phyloP scores from a whole-genome alignment of 2,888 invertebrate genomes.

The Pollenia griseotomentosa region DNA sequence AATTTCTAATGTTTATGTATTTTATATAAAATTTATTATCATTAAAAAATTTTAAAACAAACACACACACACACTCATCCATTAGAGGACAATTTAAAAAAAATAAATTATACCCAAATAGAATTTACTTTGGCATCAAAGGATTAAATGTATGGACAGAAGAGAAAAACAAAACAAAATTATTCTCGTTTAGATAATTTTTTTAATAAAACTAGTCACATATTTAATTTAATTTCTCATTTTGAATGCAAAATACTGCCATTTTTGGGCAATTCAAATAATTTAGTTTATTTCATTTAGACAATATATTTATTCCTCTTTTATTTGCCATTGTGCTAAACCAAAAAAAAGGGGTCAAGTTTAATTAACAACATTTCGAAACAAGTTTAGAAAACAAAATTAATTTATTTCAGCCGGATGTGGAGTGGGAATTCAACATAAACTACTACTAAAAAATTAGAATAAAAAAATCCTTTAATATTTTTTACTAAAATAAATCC shows the following conservation, averaged over 20 bases:
- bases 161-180: neutral
- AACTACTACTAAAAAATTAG: too few species aligned
- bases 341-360: constrained; percentile 28
- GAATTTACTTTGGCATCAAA: constrained; percentile 32
- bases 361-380: constrained; percentile 32
- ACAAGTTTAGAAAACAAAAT: neutral
- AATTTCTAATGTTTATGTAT: constrained; percentile 60
- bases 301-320: constrained; percentile 7
- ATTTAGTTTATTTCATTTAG: constrained; percentile 43
- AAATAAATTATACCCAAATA: neutral
- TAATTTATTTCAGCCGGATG: neutral
- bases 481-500: too few species aligned
- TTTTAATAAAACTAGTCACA: constrained; percentile 18
- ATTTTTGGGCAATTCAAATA: constrained; percentile 17
- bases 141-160: constrained; percentile 17
- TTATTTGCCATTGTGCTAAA: neutral
- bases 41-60: constrained; percentile 45
- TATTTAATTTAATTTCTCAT: constrained; percentile 36
- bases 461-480: too few species aligned
- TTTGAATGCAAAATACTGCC: constrained; percentile 34
- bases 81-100: neutral
- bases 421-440: neutral
- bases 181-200: neutral
- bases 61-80: neutral
- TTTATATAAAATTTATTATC: constrained; percentile 58